phyloP scores from a whole-genome alignment of 2,888 invertebrate species.

The Habrosyne pyritoides region DNA sequence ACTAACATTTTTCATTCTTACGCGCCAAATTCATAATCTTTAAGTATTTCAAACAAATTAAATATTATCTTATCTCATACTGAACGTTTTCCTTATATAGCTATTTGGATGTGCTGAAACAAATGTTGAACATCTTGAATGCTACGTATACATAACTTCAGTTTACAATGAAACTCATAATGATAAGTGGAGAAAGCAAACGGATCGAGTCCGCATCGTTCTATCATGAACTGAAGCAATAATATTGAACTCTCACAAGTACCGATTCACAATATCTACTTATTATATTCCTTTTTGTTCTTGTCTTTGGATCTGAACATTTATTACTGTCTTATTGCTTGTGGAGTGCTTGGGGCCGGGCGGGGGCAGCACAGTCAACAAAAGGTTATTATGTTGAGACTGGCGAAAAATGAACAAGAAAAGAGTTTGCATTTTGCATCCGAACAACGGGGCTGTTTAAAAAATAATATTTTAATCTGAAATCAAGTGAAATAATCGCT shows the following conservation, averaged over 20 bases:
- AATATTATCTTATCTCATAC: not conserved
- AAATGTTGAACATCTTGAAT: slow-evolving; percentile 26
- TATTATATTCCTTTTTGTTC: slow-evolving; percentile 75
- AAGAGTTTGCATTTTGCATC: slow-evolving; percentile 65
- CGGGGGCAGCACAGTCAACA: slow-evolving; percentile 72
- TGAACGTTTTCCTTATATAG: not conserved
- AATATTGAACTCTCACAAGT: slow-evolving; percentile 70
- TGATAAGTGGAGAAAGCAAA: slow-evolving; percentile 49
- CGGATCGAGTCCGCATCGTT: slow-evolving; percentile 46
- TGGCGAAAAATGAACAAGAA: slow-evolving; percentile 76
- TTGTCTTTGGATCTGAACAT: slow-evolving; percentile 76
- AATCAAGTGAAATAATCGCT: slow-evolving; percentile 36
- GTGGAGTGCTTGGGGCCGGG: slow-evolving; percentile 71
- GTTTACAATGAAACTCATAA: slow-evolving; percentile 45
- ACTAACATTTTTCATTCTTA: not conserved
- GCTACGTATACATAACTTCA: slow-evolving; percentile 36
- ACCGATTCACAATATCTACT: slow-evolving; percentile 76
- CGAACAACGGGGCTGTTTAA: slow-evolving; percentile 47
- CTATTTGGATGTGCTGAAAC: not conserved
- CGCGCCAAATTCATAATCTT: not conserved
- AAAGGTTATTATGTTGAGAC: slow-evolving; percentile 80
- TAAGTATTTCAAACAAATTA: not conserved
- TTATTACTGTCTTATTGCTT: slow-evolving; percentile 82
- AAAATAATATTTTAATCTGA: slow-evolving; percentile 38
- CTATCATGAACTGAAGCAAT: slow-evolving; percentile 54